Conservation (phyloP, 2,888 invertebrate species). For the Drosophila prostipennis region DNA sequence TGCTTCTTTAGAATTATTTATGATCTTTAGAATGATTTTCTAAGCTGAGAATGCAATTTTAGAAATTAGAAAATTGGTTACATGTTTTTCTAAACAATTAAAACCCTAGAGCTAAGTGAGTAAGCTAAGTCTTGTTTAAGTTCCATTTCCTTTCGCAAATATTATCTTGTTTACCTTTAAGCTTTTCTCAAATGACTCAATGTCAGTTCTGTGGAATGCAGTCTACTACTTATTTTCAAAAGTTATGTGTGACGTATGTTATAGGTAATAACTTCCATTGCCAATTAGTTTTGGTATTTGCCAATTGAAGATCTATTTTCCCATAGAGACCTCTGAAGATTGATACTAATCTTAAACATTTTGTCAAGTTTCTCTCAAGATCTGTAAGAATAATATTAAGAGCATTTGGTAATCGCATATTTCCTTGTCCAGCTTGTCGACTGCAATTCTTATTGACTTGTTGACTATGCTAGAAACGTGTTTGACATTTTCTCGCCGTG, state of each 20-base stretch:
- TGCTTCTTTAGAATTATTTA: constrained; percentile 5
- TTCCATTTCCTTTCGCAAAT: constrained; percentile 4
- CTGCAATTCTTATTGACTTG: constrained; percentile 60
- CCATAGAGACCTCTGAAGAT: neutral
- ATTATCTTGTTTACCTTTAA: constrained; percentile 2
- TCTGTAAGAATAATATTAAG: neutral
- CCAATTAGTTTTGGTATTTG: constrained; percentile 4
- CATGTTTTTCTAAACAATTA: neutral
- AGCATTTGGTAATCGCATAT: constrained; percentile 22
- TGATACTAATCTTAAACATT: too few relatives aligned
- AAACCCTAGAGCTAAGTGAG: neutral
- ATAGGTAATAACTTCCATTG: neutral
- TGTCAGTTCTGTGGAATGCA: neutral
- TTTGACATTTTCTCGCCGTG: constrained; percentile 66
- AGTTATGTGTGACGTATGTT: neutral
- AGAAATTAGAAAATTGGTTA: neutral
- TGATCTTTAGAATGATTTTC: constrained; percentile 3
- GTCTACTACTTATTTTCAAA: neutral
- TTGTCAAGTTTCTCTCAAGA: too few relatives aligned
- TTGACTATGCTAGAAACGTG: constrained; percentile 67
- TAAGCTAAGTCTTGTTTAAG: neutral
- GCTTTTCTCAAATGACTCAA: constrained; percentile 19
- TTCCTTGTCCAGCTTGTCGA: constrained; percentile 6
- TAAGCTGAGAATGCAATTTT: neutral
- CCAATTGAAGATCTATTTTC: neutral